Evolutionary conservation across 2,113 vertebrate species (phyloP).

Genomic region (Tyrannus savana): DNA sequence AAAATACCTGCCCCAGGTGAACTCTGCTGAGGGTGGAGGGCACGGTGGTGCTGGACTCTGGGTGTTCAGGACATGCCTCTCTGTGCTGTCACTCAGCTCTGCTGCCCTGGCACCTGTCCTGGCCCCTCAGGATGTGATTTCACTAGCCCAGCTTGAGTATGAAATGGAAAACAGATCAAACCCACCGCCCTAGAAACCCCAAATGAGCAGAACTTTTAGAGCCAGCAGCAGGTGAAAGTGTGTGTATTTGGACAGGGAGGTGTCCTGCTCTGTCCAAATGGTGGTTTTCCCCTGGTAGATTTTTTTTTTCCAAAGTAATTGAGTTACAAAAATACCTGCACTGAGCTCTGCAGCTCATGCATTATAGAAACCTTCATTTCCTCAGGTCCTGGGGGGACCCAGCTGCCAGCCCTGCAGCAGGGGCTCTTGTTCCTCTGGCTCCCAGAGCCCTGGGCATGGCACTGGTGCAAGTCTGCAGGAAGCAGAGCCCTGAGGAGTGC

Average conservation of each 20-base stretch:
- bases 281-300: not conserved
- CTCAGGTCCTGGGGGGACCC: not conserved
- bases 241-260: not conserved
- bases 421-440: fast-evolving
- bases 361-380: constrained; percentile 24
- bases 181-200: fast-evolving
- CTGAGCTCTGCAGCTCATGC: not conserved
- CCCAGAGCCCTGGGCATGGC: not conserved
- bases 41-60: not conserved
- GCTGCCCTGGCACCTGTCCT: not conserved
- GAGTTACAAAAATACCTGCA: not conserved
- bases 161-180: not conserved
- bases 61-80: not conserved
- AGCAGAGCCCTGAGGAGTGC: not conserved
- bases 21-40: not conserved
- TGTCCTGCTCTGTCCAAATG: not conserved
- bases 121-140: not conserved
- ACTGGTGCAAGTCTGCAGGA: not conserved
- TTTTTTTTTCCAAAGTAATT: not conserved
- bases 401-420: not conserved
- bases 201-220: not conserved
- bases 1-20: not conserved
- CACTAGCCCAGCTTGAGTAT: fast-evolving
- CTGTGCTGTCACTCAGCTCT: not conserved
- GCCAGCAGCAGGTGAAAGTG: not conserved